Percentiles rank a stretch among this genome's conserved stretches.
Evolutionary conservation across 1,140 invertebrate genomes (phyloP).

Genomic region (Palaemon carinicauda): DNA sequence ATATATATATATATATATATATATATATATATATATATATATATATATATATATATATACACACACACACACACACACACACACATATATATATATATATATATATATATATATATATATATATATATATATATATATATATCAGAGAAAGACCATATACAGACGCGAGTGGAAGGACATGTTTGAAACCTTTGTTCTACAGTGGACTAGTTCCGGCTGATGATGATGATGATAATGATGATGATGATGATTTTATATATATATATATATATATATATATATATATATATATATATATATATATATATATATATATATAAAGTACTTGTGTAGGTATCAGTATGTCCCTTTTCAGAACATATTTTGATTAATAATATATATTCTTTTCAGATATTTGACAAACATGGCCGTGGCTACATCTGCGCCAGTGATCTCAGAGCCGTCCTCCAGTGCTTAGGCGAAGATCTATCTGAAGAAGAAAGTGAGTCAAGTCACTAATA

Average conservation of each 20-base stretch:
- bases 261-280: slow-evolving; percentile 12
- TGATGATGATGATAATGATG: no score
- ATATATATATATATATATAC: not conserved
- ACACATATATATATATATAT: not conserved
- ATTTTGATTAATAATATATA: no score
- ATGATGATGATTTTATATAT: no score
- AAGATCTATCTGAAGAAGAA: slow-evolving; percentile 98
- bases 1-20: not conserved
- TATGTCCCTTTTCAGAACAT: no score
- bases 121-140: not conserved
- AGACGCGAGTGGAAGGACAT: no score
- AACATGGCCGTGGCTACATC: slow-evolving; percentile 94
- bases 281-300: slow-evolving; percentile 13
- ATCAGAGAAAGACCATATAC: no score
- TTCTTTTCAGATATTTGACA: slow-evolving; percentile 52
- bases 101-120: not conserved
- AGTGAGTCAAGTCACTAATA: slow-evolving; percentile 66
- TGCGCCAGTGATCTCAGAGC: slow-evolving; percentile 94
- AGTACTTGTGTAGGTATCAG: not conserved
- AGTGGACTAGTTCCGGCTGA: no score
- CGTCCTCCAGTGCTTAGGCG: slow-evolving; percentile 98
- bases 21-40: not conserved
- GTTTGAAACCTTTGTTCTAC: no score
- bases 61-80: not conserved
- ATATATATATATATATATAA: slow-evolving; percentile 2